phyloP scores from a whole-genome alignment of 2,113 vertebrate species.

The Heterotis niloticus region DNA sequence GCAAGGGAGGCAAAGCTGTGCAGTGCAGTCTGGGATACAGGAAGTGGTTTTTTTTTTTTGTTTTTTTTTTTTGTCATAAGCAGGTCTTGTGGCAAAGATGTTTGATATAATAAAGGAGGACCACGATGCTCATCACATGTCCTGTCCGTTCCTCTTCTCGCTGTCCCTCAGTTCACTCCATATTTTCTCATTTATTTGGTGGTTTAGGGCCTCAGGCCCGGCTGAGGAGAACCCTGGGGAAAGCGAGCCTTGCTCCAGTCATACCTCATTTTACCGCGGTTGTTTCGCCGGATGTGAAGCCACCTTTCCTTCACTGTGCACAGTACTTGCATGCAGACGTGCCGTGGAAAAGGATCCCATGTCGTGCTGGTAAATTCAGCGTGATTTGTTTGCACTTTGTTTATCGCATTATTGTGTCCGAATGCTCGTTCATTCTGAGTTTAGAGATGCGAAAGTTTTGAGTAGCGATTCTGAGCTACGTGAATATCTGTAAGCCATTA shows the following conservation, averaged over 20 bases:
- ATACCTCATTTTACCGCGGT: no score
- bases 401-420: neutral
- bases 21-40: neutral
- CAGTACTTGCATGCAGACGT: neutral
- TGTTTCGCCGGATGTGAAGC: neutral
- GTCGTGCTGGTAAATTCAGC: neutral
- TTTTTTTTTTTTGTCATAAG: neutral
- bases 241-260: no score
- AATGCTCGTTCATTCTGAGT: neutral
- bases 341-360: neutral
- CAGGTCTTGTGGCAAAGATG: slow-evolving; percentile 27
- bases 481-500: neutral
- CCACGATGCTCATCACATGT: no score
- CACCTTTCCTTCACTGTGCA: neutral
- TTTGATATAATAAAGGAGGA: neutral
- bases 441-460: neutral
- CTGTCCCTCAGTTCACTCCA: neutral
- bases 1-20: neutral
- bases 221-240: no score
- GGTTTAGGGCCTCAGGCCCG: neutral
- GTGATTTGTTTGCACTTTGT: neutral
- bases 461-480: neutral
- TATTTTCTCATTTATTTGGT: neutral
- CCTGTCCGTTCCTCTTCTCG: neutral
- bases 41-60: neutral